Conservation (phyloP, 1,140 invertebrate species). For the Drosophila bifasciata region DNA sequence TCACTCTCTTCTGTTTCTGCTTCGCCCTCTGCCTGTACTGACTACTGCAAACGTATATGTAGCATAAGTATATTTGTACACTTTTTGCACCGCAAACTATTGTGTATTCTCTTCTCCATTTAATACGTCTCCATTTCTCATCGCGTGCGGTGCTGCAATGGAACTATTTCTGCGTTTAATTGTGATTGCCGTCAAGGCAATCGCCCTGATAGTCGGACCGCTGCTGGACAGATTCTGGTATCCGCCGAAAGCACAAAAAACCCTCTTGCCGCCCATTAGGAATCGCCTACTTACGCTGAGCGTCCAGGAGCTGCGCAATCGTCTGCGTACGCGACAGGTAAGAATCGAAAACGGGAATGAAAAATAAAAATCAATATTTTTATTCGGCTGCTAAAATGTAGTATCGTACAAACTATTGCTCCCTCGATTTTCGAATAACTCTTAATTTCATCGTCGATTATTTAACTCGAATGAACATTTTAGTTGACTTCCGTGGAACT, state of each 20-base stretch:
- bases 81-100: neutral
- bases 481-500: constrained; percentile 87
- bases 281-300: constrained; percentile 49
- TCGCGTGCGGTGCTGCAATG: constrained; percentile 32
- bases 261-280: constrained; percentile 33
- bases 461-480: constrained; percentile 2
- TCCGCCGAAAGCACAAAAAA: neutral
- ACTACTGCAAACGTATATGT: too few relatives aligned
- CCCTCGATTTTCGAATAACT: too few relatives aligned
- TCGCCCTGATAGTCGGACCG: constrained; percentile 27
- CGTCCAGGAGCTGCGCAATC: constrained; percentile 48
- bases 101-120: neutral
- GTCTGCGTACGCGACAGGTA: constrained; percentile 47
- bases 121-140: neutral
- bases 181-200: constrained; percentile 44
- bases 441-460: too few relatives aligned
- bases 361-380: too few relatives aligned
- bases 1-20: neutral
- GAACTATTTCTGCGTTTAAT: constrained; percentile 59
- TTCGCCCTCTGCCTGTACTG: neutral
- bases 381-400: too few relatives aligned
- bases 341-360: neutral
- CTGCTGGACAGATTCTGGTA: constrained; percentile 10
- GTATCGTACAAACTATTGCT: too few relatives aligned
- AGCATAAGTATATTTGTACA: neutral